Evolutionary conservation across 1,140 invertebrate genomes (phyloP).

Genomic region (Brachionus sp.): DNA sequence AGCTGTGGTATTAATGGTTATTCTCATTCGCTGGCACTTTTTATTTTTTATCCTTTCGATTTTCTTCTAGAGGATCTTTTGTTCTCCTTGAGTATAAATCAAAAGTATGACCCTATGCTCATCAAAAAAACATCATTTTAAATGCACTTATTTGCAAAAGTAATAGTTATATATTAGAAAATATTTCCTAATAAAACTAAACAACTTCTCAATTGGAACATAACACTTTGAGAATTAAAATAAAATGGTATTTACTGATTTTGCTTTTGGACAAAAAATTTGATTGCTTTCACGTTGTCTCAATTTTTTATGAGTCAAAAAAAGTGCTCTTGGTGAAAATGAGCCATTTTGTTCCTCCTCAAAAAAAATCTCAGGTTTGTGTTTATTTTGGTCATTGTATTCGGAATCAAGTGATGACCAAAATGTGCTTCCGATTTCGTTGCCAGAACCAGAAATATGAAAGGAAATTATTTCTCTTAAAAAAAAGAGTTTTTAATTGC

Average conservation of each 20-base stretch:
- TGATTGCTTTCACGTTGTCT: not conserved
- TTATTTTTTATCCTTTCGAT: too few species aligned
- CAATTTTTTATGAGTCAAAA: not conserved
- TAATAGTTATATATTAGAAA: too few species aligned
- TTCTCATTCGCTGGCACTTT: too few species aligned
- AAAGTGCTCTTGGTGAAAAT: not conserved
- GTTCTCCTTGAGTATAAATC: too few species aligned
- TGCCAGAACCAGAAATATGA: not conserved
- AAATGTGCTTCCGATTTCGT: not conserved
- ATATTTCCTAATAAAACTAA: too few species aligned
- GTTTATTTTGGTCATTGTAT: not conserved
- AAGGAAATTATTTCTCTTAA: not conserved
- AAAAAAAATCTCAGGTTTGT: not conserved
- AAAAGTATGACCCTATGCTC: too few species aligned
- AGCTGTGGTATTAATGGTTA: too few species aligned
- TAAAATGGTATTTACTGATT: not conserved
- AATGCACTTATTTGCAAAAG: too few species aligned
- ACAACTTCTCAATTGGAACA: too few species aligned
- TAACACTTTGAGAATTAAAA: too few species aligned
- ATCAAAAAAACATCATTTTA: too few species aligned
- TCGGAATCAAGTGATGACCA: not conserved
- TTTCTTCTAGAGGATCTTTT: too few species aligned
- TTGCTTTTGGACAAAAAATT: conserved; percentile 9
- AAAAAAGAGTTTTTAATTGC: not conserved
- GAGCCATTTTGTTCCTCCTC: not conserved